Evolutionary conservation across 2,888 invertebrate genomes (phyloP).

Genomic region (Lepidochrysops patricia): DNA sequence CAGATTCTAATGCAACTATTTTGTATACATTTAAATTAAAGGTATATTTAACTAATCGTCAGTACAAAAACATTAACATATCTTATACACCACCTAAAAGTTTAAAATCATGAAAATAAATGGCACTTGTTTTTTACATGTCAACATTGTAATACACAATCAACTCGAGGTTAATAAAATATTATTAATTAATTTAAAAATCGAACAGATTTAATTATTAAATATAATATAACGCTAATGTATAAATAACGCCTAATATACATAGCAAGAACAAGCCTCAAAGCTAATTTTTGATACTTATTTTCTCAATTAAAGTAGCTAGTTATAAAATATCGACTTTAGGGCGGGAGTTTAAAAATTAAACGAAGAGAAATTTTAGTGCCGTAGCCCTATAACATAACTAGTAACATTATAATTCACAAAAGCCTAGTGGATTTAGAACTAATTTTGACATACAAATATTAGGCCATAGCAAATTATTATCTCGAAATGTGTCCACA

Average conservation of each 20-base stretch:
- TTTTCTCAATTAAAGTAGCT: not conserved
- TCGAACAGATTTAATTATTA: no score
- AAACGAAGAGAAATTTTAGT: not conserved
- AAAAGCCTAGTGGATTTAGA: not conserved
- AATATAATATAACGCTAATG: no score
- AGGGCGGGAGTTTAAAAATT: not conserved
- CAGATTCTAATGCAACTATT: not conserved
- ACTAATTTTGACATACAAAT: constrained; percentile 19
- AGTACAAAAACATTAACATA: not conserved
- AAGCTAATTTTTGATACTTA: no score
- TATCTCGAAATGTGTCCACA: constrained; percentile 42
- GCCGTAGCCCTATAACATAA: not conserved
- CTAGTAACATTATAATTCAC: not conserved
- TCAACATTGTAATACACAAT: not conserved
- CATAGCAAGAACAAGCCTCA: no score
- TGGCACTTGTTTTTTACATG: not conserved
- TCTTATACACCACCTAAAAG: not conserved
- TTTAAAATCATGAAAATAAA: not conserved
- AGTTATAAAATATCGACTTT: not conserved
- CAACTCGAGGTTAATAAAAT: not conserved
- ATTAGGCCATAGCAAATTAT: constrained; percentile 30
- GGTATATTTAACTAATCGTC: not conserved
- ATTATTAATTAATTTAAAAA: not conserved
- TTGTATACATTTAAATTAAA: constrained; percentile 1
- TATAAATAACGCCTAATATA: no score